Evolutionary conservation across 2,113 vertebrate genomes (phyloP), one percentile per base, ranked within the genome.

Genomic region (Glaucomys volans): DNA sequence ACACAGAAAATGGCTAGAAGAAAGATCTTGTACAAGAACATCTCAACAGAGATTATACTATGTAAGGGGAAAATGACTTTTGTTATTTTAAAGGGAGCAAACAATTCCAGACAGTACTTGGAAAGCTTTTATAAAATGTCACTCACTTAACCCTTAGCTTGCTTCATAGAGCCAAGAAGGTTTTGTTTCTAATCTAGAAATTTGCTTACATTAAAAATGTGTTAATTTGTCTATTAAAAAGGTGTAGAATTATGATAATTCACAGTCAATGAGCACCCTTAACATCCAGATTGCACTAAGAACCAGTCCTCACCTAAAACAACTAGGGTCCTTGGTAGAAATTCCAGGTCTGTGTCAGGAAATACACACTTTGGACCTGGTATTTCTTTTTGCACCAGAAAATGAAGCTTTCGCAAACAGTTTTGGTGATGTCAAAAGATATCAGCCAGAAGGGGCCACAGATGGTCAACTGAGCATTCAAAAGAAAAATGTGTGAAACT

Each of bases 31-130:
- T 44, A 88, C 79, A 96, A 95, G 96, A 97, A 95, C 95, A 97
- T 97, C 96, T 89, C 96, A 97, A 87, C 71, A 97, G 86, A 97
- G 92, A 95, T 95, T 87, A 86, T 37, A 95, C 96, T 97, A 97
- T 92, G 47, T 62, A 89, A 8, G 0, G 47, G 86, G 94, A 40
- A 92, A 97, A 94, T 72, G 94, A 89, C 37, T 91, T 98, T 96
- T 97, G 76, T 96, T 94, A 88, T 92, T n/a, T n/a, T 96, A 44
- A 37, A 94, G 64, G 92, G 71, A 87, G 79, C 72, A 96, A 93
- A 97, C 91, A 96, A 87, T 42, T 94, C 86, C 76, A 97, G 42
- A 50, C 22, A 84, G 47, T 82, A 90, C 52, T 92, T 97, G 62
- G 93, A 98, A 97, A 96, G 92, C 84, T 94, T 97, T 89, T 84